Conservation (phyloP, 2,888 invertebrate genomes). For the Lithophane socia region DNA sequence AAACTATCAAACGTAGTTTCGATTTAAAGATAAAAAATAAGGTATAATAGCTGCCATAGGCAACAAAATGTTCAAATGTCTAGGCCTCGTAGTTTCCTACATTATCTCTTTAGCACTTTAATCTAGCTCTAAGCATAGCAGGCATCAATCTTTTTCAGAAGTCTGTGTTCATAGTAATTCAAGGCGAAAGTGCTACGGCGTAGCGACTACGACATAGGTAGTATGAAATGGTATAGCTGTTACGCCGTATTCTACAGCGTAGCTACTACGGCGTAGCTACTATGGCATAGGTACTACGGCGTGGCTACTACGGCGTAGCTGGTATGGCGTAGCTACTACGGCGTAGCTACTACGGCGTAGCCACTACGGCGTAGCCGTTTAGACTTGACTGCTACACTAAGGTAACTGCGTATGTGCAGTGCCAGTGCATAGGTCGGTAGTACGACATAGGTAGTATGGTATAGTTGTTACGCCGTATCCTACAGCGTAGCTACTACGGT, state of each 20-base stretch:
- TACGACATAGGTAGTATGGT: not conserved
- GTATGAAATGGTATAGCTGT: not conserved
- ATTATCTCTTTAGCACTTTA: too few species aligned
- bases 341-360: not conserved
- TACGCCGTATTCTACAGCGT: not conserved
- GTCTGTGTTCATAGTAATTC: too few species aligned
- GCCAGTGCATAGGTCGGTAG: not conserved
- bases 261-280: too few species aligned
- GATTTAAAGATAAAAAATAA: too few species aligned
- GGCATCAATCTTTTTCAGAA: too few species aligned
- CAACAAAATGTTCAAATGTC: too few species aligned
- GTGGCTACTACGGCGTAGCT: not conserved
- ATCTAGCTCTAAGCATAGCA: too few species aligned
- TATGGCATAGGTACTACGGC: too few species aligned
- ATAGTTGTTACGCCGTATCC: not conserved
- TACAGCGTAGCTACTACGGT: too few species aligned
- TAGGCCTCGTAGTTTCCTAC: too few species aligned
- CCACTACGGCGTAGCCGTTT: not conserved
- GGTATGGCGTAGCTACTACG: not conserved
- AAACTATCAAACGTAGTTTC: too few species aligned
- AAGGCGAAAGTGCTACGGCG: not conserved
- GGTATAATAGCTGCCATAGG: too few species aligned
- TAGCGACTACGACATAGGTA: not conserved
- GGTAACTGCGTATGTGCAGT: not conserved
- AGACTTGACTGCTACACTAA: not conserved